Evolutionary conservation across 2,888 invertebrate genomes (phyloP), one percentile per base, ranked within the genome.

Genomic region (Lycia hirtaria): DNA sequence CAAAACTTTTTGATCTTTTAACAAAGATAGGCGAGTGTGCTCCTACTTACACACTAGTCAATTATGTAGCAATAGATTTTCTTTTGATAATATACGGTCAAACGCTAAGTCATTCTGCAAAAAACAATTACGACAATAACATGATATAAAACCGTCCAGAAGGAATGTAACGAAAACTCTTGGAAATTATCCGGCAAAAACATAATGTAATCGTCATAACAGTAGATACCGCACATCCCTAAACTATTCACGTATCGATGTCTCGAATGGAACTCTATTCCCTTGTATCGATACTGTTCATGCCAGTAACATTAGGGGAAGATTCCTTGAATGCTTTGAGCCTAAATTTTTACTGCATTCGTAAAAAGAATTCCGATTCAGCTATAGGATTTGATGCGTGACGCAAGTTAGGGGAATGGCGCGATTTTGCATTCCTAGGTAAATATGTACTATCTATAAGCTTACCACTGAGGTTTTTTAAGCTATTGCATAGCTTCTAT

Each of bases 291-390:
- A 49, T 53, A 52, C 52, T 20, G 33, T 47, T 43, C 52, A 28
- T 38, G 52, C 78, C 75, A 75, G 83, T 87, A 75, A 87, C 86
- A 87, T 88, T 90, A 88, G 83, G 81, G 78, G 75, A 74, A 80
- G 84, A 85, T 83, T 83, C 80, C 75, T 81, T 78, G 78, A 85
- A 83, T 83, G 85, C 81, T 86, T 79, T 76, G 82, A 78, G 88
- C 87, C 88, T 88, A 88, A 85, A 89, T 88, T 88, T 89, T 89
- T 90, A 90, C 87, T 86, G 86, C 86, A 85, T 77, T 77, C 83
- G 89, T 88, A 89, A 89, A 88, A 87, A 87, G 88, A 89, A 88
- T 87, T 88, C 84, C 83, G 83, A 87, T 87, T 89, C 87, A 88
- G 88, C 87, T 81, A 75, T 77, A 75, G 80, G 81, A 79, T 81